Evolutionary conservation across 2,113 vertebrate species (phyloP), one percentile per base, ranked within the genome.

Genomic region (Elaphurus davidianus): DNA sequence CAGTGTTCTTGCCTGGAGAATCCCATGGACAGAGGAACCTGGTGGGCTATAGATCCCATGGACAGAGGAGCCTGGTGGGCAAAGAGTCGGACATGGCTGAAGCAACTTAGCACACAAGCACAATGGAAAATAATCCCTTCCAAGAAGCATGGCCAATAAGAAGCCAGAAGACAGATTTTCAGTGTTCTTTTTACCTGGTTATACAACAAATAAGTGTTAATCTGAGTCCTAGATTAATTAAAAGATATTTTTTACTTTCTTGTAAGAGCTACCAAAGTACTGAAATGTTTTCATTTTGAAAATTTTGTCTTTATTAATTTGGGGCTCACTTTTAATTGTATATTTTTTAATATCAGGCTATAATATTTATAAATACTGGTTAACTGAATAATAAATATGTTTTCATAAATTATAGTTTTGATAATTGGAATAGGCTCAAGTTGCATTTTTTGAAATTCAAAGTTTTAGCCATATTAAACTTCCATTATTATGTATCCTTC

Each of bases 391-490:
- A 27, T 95, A 45, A 87, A 76, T 11, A 15, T 83, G 25, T 86
- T 95, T 95, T 83, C 28, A 3, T 83, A 83, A 74, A 62, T 95
- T 91, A 64, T 59, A 74, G 59, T 96, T 89, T 87, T 94, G 8
- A 19, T 91, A 67, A 71, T 90, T 86, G 45, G 16, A 81, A 40
- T 94, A 95, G 93, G 93, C 6, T 81, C 36, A 92, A 30, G 7
- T 82, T 40, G 0, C 21, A 27, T 93, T 78, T 89, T 88, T 92
- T 50, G 47, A 93, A 92, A 79, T 76, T 78, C 6, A 74, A 43
- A 90, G 6, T 89, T 86, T 91, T 95, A 74, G 13, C 57, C 59
- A 57, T 74, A 43, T 78, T 79, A 95, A 92, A 81, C 27, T 90
- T 96, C 17, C 4, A 30, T 89, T 62, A 67, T 74, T 93, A 33